Evolutionary conservation across 2,888 invertebrate genomes (phyloP).

Genomic region (Oligia fasciuncula): DNA sequence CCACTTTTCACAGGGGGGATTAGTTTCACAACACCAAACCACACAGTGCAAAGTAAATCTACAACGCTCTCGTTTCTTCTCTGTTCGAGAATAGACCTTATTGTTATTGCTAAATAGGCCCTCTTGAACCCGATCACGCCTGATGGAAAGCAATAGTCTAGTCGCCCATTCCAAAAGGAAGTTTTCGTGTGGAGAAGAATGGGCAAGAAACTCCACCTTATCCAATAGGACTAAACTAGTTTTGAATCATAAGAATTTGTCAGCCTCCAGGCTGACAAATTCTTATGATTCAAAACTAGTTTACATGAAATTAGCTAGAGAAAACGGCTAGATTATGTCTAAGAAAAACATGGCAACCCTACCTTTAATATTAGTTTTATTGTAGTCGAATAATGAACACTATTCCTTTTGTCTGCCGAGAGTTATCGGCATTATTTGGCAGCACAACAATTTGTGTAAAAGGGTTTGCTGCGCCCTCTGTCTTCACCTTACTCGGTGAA

Average conservation of each 20-base stretch:
- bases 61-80: no score
- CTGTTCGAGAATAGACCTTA: no score
- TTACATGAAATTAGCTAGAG: neutral
- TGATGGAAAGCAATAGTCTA: no score
- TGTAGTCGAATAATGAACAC: conserved; percentile 54
- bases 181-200: no score
- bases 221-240: no score
- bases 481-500: conserved; percentile 17
- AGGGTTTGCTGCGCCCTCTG: conserved; percentile 44
- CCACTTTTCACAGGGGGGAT: neutral
- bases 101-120: no score
- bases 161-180: no score
- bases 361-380: conserved; percentile 47
- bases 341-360: conserved; percentile 39
- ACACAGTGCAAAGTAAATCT: neutral
- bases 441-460: conserved; percentile 47
- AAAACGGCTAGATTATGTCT: neutral
- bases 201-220: no score
- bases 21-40: neutral
- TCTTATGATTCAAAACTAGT: neutral
- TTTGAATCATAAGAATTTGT: no score
- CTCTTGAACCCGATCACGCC: no score
- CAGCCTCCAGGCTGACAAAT: neutral
- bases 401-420: conserved; percentile 50
- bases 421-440: conserved; percentile 55